Evolutionary conservation across 1,140 invertebrate genomes (phyloP).

Genomic region (Trichonephila inaurata): DNA sequence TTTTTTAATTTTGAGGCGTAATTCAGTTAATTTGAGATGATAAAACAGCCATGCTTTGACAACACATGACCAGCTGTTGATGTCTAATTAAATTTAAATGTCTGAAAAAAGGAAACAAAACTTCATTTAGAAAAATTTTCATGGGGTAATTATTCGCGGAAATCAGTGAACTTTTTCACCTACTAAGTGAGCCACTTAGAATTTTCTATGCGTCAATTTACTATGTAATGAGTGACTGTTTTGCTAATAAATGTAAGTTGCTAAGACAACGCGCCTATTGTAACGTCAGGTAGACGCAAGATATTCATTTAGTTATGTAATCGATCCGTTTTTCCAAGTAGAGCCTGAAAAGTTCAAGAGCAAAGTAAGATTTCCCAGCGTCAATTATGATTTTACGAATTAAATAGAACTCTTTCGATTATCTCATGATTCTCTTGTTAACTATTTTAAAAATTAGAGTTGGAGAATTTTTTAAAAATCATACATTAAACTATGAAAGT

Average conservation of each 20-base stretch:
- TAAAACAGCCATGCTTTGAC: no score
- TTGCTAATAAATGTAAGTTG: conserved; percentile 17
- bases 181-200: neutral
- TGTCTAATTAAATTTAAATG: no score
- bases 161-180: neutral
- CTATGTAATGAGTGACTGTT: conserved; percentile 18
- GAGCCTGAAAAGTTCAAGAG: neutral
- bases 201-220: conserved; percentile 5
- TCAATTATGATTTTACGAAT: neutral
- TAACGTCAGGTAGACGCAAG: conserved; percentile 10
- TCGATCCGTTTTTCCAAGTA: conserved; percentile 42
- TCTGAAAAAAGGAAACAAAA: no score
- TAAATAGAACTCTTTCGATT: no score
- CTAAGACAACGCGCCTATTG: conserved; percentile 41
- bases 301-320: neutral
- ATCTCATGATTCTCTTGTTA: no score
- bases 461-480: no score
- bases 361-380: neutral
- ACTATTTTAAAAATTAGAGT: no score
- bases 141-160: neutral
- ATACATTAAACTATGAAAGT: no score
- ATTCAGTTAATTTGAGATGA: no score
- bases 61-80: no score
- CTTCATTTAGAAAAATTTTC: neutral
- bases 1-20: no score